phyloP scores from a whole-genome alignment of 2,797 vertebrate genomes.

The Argyrosomus regius region DNA sequence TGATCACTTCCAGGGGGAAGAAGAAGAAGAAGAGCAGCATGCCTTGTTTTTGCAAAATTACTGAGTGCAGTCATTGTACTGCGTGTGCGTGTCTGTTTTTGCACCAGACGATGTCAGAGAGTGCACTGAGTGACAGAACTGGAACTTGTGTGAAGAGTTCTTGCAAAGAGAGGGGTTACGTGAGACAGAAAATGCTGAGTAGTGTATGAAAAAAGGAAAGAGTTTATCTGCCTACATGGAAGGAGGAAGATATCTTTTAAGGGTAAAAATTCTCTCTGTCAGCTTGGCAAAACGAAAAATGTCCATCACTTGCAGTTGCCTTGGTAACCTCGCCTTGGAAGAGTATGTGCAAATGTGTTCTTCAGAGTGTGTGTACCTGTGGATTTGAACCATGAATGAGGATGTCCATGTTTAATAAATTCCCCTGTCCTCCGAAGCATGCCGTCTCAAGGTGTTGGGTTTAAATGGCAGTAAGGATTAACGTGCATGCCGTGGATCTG shows the following conservation, averaged over 20 bases:
- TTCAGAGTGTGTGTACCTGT: constrained; percentile 34
- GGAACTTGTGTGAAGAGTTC: constrained; percentile 55
- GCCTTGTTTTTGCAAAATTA: constrained; percentile 43
- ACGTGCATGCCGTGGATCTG: constrained; percentile 36
- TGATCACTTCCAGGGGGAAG: constrained; percentile 28
- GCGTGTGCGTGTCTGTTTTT: constrained; percentile 7
- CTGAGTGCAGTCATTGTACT: constrained; percentile 5
- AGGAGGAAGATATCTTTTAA: constrained; percentile 47
- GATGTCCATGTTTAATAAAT: constrained; percentile 61
- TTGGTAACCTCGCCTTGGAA: constrained; percentile 56
- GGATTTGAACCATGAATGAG: constrained; percentile 41
- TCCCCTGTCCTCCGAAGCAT: constrained; percentile 53
- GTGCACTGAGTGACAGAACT: constrained; percentile 62
- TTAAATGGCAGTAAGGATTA: constrained; percentile 83
- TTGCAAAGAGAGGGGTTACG: constrained; percentile 31
- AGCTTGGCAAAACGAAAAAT: constrained; percentile 56
- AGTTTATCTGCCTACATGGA: constrained; percentile 51
- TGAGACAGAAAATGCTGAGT: constrained; percentile 55
- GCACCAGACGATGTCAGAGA: constrained; percentile 27
- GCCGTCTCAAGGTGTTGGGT: constrained; percentile 73
- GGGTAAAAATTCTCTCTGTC: constrained; percentile 43
- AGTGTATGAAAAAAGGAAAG: constrained; percentile 31
- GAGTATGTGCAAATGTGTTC: constrained; percentile 30
- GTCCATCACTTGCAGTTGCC: constrained; percentile 67
- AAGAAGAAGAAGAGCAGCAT: constrained; percentile 9